Conservation (phyloP, 2,888 invertebrate genomes). For the Thereva nobilitata region DNA sequence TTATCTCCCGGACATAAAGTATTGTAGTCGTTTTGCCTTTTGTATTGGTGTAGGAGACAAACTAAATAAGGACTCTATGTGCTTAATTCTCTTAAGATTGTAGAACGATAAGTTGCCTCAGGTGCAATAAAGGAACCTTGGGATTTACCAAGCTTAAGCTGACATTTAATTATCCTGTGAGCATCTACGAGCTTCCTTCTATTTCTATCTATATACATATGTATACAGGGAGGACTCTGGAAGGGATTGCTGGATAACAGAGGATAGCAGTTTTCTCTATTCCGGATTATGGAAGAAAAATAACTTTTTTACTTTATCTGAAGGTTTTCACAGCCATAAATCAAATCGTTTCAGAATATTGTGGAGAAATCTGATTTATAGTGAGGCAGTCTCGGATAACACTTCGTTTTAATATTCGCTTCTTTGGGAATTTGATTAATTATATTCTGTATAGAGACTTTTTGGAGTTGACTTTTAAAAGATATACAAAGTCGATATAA, state of each 20-base stretch:
- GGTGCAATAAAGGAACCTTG: slow-evolving; percentile 37
- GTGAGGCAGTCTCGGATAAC: slow-evolving; percentile 21
- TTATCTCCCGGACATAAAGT: neutral
- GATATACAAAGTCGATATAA: too few relatives aligned
- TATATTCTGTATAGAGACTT: neutral
- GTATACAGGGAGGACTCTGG: slow-evolving; percentile 12
- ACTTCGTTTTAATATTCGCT: slow-evolving; percentile 11
- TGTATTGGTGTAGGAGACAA: neutral
- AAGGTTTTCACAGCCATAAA: slow-evolving; percentile 25
- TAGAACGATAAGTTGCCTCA: slow-evolving; percentile 23
- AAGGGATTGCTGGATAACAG: slow-evolving; percentile 14
- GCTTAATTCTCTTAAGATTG: slow-evolving; percentile 2
- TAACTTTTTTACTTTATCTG: slow-evolving; percentile 12
- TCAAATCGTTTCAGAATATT: slow-evolving; percentile 30
- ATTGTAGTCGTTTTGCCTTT: slow-evolving; percentile 7
- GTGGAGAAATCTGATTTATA: slow-evolving; percentile 23
- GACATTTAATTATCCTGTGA: slow-evolving; percentile 40
- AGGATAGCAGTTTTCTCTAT: slow-evolving; percentile 7
- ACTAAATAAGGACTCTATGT: neutral
- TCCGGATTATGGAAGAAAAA: slow-evolving; percentile 30
- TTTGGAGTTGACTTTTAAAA: too few relatives aligned
- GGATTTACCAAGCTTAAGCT: slow-evolving; percentile 38
- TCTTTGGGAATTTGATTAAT: slow-evolving; percentile 22
- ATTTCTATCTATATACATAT: too few relatives aligned
- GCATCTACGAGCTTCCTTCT: slow-evolving; percentile 26